These are phyloP conservation scores for Agriopis aurantiaria DNA, from an alignment of 2,888 invertebrate species.

Conservation along the genomic window DNA sequence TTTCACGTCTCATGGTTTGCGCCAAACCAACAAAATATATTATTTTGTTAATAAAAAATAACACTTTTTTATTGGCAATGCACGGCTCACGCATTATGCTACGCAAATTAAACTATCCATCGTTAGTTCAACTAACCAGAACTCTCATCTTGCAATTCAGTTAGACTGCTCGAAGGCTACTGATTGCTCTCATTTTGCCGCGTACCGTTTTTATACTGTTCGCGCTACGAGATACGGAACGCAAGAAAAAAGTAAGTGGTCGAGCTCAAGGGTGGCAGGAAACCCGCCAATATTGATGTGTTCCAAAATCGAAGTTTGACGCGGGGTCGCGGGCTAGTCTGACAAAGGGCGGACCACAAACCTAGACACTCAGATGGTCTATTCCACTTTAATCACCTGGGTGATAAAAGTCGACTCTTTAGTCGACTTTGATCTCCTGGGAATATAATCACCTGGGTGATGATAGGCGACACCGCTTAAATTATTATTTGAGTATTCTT, in stretches of 20 bases:
- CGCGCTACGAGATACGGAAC: conserved; percentile 71
- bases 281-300: conserved; percentile 67
- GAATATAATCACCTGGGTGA: no score
- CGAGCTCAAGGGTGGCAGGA: conserved; percentile 81
- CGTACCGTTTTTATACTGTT: conserved; percentile 75
- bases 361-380: no score
- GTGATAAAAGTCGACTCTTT: no score
- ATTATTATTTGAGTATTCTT: no score
- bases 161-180: conserved; percentile 85
- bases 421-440: no score
- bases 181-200: conserved; percentile 80
- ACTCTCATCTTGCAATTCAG: conserved; percentile 86
- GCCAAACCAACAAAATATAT: neutral
- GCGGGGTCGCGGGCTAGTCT: conserved; percentile 17
- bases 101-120: conserved; percentile 29
- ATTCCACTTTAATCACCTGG: no score
- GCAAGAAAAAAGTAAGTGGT: conserved; percentile 77
- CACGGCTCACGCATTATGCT: no score
- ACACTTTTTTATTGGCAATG: no score
- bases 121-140: conserved; percentile 73
- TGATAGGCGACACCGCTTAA: no score
- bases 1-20: conserved; percentile 6
- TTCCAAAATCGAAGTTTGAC: conserved; percentile 43
- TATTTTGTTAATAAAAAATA: no score
- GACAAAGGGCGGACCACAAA: conserved; percentile 18